Conservation (phyloP, 2,888 invertebrate genomes). For the Euspilapteryx auroguttella region DNA sequence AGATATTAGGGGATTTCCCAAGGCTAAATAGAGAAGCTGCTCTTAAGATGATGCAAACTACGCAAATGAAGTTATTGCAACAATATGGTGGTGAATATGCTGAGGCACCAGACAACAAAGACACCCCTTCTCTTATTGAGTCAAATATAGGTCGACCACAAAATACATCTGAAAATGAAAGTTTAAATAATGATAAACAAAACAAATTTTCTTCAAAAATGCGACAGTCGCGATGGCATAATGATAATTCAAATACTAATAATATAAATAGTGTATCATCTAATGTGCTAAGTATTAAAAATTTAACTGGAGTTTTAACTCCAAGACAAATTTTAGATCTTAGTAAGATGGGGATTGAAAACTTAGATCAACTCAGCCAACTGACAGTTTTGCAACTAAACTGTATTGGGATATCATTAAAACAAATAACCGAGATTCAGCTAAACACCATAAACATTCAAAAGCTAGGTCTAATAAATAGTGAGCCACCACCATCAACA, state of each 20-base stretch:
- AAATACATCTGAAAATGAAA: conserved; percentile 19
- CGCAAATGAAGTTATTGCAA: conserved; percentile 42
- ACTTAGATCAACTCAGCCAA: conserved; percentile 63
- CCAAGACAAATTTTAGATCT: conserved; percentile 62
- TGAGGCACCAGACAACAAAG: conserved; percentile 24
- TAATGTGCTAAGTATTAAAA: conserved; percentile 57
- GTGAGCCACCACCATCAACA: conserved; percentile 19
- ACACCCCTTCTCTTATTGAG: conserved; percentile 49
- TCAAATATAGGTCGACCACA: conserved; percentile 43
- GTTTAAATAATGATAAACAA: conserved; percentile 31
- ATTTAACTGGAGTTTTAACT: conserved; percentile 59
- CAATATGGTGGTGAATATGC: conserved; percentile 31
- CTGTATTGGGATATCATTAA: conserved; percentile 60
- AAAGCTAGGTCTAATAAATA: conserved; percentile 50
- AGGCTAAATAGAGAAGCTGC: conserved; percentile 79
- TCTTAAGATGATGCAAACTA: conserved; percentile 53
- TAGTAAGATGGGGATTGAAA: conserved; percentile 61
- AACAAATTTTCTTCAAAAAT: conserved; percentile 46
- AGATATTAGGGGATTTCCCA: conserved; percentile 88
- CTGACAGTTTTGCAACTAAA: conserved; percentile 63
- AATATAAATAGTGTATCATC: conserved; percentile 13
- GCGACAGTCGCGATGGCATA: conserved; percentile 53
- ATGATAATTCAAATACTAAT: conserved; percentile 31
- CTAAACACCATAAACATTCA: conserved; percentile 63
- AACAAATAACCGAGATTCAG: conserved; percentile 65